Evolutionary conservation across 2,797 vertebrate genomes (phyloP), one percentile per base, ranked within the genome.

Genomic region (Gouania willdenowi): DNA sequence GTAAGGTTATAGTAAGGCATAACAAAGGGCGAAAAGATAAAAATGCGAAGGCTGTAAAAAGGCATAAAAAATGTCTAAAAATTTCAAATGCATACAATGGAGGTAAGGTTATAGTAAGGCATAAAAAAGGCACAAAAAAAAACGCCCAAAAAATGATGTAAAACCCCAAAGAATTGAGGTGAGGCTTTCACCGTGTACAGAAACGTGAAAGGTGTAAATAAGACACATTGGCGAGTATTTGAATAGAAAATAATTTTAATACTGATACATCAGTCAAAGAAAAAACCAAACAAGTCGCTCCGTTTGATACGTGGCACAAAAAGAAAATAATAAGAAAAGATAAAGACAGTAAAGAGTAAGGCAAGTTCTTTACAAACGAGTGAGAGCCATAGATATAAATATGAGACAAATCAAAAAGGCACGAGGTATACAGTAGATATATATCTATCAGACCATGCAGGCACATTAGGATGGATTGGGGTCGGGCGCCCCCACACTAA

Each of bases 371-470:
- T 70, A 71, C 65, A 77, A 84, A 81, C 68, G 65, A 67, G 24
- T 51, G 44, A 64, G 74, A 81, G 29, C 62, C 65, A 54, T 52
- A 62, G 63, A 76, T 80, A 77, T 65, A 81, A 71, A 73, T 71
- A 63, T 77, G 70, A 58, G 65, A 77, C 67, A 79, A 85, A 66
- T 79, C 39, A 82, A 77, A 82, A 83, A 83, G 83, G 83, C 81
- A 85, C 81, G 76, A 79, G 80, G 78, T 71, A 75, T 77, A 76
- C 70, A 71, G 31, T 55, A 31, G 60, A 31, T 49, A 38, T 47
- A 21, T 22, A 18, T 34, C 46, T 60, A 75, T 57, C 80, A 78
- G 48, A 81, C 72, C 75, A 84, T 81, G 81, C 79, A 83, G 84
- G 79, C 82, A 85, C 79, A 65, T 79, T 43, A 61, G 78, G 78